Evolutionary conservation across 2,113 vertebrate species (phyloP).

Genomic region (Guaruba guarouba): DNA sequence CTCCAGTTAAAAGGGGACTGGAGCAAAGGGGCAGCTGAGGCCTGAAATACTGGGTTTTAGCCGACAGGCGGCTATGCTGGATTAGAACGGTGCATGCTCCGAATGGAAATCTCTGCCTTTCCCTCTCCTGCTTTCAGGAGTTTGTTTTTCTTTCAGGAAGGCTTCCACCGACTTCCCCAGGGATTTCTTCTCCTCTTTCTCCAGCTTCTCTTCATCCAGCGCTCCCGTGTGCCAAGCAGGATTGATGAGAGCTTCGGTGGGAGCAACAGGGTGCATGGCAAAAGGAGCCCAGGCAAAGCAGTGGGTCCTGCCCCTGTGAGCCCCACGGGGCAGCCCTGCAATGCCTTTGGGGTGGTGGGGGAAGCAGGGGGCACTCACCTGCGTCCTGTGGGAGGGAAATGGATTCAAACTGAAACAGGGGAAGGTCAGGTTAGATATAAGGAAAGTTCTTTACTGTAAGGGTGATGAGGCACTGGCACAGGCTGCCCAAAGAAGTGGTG

Average conservation of each 20-base stretch:
- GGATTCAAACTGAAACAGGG: neutral
- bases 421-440: neutral
- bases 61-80: conserved; percentile 57
- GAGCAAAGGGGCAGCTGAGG: conserved; percentile 39
- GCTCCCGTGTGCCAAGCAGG: neutral
- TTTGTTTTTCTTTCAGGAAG: neutral
- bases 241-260: accelerated
- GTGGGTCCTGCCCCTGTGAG: neutral
- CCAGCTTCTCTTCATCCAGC: neutral
- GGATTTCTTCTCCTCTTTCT: neutral
- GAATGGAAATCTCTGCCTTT: conserved; percentile 25
- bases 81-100: conserved; percentile 1
- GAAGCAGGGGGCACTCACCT: accelerated
- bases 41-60: conserved; percentile 35
- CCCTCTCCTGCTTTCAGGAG: neutral
- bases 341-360: neutral
- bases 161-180: neutral
- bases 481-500: neutral
- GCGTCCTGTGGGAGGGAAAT: neutral
- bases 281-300: neutral
- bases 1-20: conserved; percentile 29
- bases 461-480: neutral
- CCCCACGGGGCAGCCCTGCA: neutral
- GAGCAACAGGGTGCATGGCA: accelerated
- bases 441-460: neutral